phyloP scores from a whole-genome alignment of 2,888 invertebrate genomes.

The Stenodema calcarata region DNA sequence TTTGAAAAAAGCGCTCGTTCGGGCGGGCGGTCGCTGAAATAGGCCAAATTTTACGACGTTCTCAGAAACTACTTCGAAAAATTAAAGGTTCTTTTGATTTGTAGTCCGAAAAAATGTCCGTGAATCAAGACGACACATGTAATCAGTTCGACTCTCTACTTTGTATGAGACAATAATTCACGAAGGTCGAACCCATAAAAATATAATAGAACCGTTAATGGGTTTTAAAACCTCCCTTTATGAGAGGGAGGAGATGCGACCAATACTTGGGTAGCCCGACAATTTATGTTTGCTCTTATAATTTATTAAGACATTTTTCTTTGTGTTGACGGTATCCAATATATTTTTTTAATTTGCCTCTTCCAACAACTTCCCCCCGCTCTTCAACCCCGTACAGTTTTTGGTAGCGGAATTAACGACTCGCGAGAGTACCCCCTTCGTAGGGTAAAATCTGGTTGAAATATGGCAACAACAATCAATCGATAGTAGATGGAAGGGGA shows the following conservation, averaged over 20 bases:
- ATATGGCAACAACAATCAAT: background rate
- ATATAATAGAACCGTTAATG: background rate
- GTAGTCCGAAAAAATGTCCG: background rate
- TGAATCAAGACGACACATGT: background rate
- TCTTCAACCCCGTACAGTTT: background rate
- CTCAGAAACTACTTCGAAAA: background rate
- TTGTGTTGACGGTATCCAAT: background rate
- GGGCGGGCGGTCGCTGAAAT: background rate
- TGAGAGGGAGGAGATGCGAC: background rate
- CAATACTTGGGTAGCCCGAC: background rate
- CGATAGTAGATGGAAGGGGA: background rate
- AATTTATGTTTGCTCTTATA: background rate
- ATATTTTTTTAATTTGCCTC: background rate
- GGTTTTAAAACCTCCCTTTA: background rate
- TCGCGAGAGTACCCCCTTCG: background rate
- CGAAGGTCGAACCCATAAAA: background rate
- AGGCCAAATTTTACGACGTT: background rate
- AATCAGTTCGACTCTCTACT: background rate
- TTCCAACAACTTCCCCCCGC: background rate
- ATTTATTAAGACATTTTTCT: constrained; percentile 2
- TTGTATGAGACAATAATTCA: background rate
- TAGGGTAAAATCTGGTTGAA: background rate
- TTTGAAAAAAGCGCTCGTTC: background rate
- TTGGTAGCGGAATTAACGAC: background rate
- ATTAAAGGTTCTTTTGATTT: background rate